Percentiles rank a stretch among this genome's conserved stretches.
phyloP scores from a whole-genome alignment of 2,888 invertebrate species.

The Aspidiotus destructor region DNA sequence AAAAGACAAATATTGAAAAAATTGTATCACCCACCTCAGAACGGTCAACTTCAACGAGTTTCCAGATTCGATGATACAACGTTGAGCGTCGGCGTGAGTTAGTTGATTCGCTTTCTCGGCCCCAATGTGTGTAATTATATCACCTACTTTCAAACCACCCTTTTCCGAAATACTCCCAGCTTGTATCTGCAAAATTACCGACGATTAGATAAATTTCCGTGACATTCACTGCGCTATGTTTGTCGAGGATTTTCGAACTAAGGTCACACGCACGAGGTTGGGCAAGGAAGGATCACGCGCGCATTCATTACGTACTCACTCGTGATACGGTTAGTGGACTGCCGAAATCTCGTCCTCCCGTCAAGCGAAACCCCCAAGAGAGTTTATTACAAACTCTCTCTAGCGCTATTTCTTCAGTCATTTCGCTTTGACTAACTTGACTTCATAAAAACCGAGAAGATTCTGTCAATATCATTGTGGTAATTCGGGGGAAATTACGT shows the following conservation, averaged over 20 bases:
- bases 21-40: slow-evolving; percentile 49
- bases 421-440: slow-evolving; percentile 18
- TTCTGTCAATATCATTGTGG: too few relatives aligned
- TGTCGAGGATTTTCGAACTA: neutral
- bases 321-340: slow-evolving; percentile 64
- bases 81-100: slow-evolving; percentile 68
- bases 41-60: slow-evolving; percentile 62
- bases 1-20: neutral
- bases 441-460: too few relatives aligned
- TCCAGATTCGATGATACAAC: slow-evolving; percentile 58
- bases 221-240: too few relatives aligned
- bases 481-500: too few relatives aligned
- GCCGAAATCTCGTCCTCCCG: slow-evolving; percentile 63
- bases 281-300: neutral
- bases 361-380: slow-evolving; percentile 68
- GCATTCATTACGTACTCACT: slow-evolving; percentile 46
- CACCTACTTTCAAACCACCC: slow-evolving; percentile 74
- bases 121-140: slow-evolving; percentile 68
- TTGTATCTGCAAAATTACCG: slow-evolving; percentile 53
- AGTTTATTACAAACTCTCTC: slow-evolving; percentile 45
- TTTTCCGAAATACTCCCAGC: slow-evolving; percentile 71
- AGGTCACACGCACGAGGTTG: neutral
- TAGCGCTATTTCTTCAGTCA: slow-evolving; percentile 38
- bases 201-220: slow-evolving; percentile 8
- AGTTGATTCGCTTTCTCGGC: slow-evolving; percentile 56